phyloP scores from a whole-genome alignment of 2,888 invertebrate species.

The Caenorhabditis sp. region DNA sequence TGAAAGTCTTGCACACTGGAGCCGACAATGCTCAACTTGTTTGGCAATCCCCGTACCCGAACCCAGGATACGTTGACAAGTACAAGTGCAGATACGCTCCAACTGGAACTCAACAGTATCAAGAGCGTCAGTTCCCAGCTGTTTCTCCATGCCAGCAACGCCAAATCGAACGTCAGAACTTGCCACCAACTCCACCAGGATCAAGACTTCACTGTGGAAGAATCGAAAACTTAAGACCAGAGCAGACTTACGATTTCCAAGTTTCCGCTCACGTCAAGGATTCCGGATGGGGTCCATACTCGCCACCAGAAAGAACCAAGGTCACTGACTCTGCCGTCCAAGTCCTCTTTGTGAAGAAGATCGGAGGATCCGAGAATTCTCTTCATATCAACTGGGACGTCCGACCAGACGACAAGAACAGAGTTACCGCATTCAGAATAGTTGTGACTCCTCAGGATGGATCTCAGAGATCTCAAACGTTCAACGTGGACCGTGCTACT shows the following conservation, averaged over 20 bases:
- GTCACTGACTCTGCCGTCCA: slow-evolving; percentile 77
- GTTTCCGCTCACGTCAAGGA: slow-evolving; percentile 74
- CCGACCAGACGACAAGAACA: slow-evolving; percentile 75
- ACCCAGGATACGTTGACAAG: slow-evolving; percentile 80
- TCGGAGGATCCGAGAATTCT: slow-evolving; percentile 75
- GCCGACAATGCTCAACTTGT: slow-evolving; percentile 80
- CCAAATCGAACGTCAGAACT: slow-evolving; percentile 77
- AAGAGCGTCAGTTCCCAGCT: slow-evolving; percentile 79
- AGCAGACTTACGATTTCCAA: slow-evolving; percentile 81
- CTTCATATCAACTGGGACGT: slow-evolving; percentile 80
- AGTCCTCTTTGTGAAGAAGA: slow-evolving; percentile 76
- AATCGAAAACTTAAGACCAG: slow-evolving; percentile 79
- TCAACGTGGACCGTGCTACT: slow-evolving; percentile 81
- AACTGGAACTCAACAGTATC: slow-evolving; percentile 74
- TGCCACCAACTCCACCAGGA: slow-evolving; percentile 80
- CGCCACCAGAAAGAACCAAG: slow-evolving; percentile 68
- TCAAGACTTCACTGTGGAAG: slow-evolving; percentile 79
- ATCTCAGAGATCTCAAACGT: slow-evolving; percentile 76
- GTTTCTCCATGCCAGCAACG: slow-evolving; percentile 78
- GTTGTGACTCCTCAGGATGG: slow-evolving; percentile 78
- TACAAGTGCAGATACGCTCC: slow-evolving; percentile 80
- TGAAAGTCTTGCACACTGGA: slow-evolving; percentile 78
- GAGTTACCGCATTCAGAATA: slow-evolving; percentile 81
- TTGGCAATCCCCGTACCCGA: slow-evolving; percentile 80
- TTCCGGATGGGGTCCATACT: slow-evolving; percentile 69